phyloP scores from a whole-genome alignment of 2,888 invertebrate species.

The Hyppa rectilinea region DNA sequence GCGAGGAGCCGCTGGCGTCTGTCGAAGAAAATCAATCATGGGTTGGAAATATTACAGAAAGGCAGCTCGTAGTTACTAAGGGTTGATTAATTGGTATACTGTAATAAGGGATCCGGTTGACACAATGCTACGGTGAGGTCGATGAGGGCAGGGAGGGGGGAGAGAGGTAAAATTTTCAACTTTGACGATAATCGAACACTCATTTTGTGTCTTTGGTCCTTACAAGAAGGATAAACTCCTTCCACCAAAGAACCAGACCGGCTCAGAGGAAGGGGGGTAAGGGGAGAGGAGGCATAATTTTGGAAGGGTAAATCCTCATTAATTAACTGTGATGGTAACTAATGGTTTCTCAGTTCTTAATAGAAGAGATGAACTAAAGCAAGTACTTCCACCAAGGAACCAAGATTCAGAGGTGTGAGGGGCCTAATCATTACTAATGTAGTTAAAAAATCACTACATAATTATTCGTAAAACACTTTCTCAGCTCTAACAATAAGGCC shows the following conservation, averaged over 20 bases:
- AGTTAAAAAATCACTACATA: not conserved
- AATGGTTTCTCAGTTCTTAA: not conserved
- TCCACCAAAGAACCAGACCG: not conserved
- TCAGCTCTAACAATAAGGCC: not conserved
- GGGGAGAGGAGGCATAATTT: not conserved
- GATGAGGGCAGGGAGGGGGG: too few species aligned
- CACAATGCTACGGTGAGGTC: not conserved
- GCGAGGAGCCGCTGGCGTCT: constrained; percentile 17
- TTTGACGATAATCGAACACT: not conserved
- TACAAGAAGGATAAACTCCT: not conserved
- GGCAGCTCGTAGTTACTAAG: not conserved
- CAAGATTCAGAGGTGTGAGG: constrained; percentile 6
- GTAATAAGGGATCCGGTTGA: too few species aligned
- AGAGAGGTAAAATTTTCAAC: too few species aligned
- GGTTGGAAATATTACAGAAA: too few species aligned
- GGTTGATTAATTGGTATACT: not conserved
- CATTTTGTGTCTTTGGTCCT: not conserved
- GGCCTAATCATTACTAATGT: not conserved
- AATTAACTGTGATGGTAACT: too few species aligned
- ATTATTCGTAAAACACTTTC: not conserved
- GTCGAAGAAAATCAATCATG: not conserved
- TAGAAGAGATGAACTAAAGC: not conserved
- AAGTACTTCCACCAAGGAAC: constrained; percentile 3
- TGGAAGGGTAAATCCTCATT: too few species aligned
- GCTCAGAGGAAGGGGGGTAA: not conserved